Evolutionary conservation across 2,113 vertebrate species (phyloP).

Genomic region (Ivindomyrus marchei): DNA sequence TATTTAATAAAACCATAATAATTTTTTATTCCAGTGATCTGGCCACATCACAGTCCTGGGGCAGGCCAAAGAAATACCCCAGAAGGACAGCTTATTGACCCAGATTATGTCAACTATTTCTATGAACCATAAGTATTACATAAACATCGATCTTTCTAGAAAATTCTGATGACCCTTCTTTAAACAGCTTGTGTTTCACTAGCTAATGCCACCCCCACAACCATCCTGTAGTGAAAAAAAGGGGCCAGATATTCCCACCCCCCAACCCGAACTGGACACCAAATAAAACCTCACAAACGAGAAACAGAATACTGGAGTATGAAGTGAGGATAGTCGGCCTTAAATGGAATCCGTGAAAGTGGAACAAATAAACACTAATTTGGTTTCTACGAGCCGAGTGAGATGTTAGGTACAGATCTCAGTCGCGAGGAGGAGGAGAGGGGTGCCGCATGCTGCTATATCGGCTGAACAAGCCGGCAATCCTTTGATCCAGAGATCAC

Average conservation of each 20-base stretch:
- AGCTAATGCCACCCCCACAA: not conserved
- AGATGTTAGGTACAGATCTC: not conserved
- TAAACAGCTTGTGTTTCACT: not conserved
- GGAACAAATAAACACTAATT: not conserved
- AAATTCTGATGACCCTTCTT: not conserved
- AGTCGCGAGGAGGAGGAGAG: too few species aligned
- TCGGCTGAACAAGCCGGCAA: not conserved
- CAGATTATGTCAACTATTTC: not conserved
- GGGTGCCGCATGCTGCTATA: not conserved
- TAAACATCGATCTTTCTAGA: not conserved
- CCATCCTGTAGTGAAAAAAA: not conserved
- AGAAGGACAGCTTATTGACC: not conserved
- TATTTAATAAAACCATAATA: not conserved
- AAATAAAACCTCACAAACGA: not conserved
- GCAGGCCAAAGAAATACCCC: not conserved
- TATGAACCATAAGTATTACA: not conserved
- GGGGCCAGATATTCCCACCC: not conserved
- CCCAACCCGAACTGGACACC: not conserved
- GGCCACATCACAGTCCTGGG: not conserved
- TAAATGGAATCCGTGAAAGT: not conserved
- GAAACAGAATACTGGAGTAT: not conserved
- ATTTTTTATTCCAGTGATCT: not conserved
- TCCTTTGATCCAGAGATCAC: constrained; percentile 1
- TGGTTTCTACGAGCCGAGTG: not conserved
- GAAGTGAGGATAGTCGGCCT: not conserved